Conservation (phyloP, 2,113 vertebrate species). For the Alouatta palliata region DNA sequence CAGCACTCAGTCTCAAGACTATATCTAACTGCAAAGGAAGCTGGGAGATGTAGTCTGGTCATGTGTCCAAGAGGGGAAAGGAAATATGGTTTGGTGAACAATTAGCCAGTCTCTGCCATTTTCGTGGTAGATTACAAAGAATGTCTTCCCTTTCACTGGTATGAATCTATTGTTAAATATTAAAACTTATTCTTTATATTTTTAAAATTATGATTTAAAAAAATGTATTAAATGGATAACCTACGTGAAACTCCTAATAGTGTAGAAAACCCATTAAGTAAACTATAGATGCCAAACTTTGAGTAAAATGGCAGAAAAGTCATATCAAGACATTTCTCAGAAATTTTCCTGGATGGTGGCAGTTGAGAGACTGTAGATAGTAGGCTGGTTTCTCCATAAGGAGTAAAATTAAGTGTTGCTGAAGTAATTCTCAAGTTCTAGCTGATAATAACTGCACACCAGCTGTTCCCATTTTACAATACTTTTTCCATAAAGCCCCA, state of each 20-base stretch:
- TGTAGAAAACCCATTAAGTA: not conserved
- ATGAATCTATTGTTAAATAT: not conserved
- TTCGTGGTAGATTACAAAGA: not conserved
- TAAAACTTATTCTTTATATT: not conserved
- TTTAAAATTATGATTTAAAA: not conserved
- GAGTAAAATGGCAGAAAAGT: not conserved
- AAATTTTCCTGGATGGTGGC: not conserved
- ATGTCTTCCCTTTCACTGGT: not conserved
- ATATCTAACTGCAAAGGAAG: not conserved
- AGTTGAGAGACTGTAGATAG: not conserved
- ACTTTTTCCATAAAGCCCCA: not conserved
- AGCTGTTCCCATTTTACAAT: not conserved
- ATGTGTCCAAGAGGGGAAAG: not conserved
- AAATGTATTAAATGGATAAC: not conserved
- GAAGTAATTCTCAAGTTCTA: not conserved
- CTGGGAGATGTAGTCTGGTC: not conserved
- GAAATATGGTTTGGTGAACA: not conserved
- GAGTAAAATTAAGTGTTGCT: slow-evolving; percentile 16
- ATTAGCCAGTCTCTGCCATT: not conserved
- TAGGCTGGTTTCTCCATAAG: not conserved
- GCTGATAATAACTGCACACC: not conserved
- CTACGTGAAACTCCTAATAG: not conserved
- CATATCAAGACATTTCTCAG: not conserved
- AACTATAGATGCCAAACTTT: not conserved
- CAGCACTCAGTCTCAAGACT: not conserved